Base-by-base conservation (phyloP, 2,797 vertebrate species). In the Crenichthys baileyi region DNA sequence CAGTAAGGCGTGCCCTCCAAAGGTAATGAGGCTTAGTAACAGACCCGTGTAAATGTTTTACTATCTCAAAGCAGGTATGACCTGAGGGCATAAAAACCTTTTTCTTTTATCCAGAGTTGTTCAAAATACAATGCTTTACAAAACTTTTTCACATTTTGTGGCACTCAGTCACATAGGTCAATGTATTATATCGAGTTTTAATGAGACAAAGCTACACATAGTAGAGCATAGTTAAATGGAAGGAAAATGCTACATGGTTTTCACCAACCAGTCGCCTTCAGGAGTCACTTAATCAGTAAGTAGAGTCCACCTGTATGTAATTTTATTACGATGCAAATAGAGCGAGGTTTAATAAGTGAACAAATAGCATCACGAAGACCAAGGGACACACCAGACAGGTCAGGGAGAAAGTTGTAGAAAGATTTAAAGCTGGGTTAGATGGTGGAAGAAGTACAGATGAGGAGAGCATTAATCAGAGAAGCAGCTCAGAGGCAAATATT, bases 41-140 rank as follows among this genome's bases (percentile, higher is more conserved):
- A 70, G 50, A 68, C 13, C 73, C 1, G 61, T 74, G 91, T 93
- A 86, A 93, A 93, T 94, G 86, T 93, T 94, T 93, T 58, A 92
- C 85, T 51, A 68, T 56, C 77, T 85, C 20, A 5, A 65, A 55
- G 50, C 6, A 26, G 72, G 51, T 61, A 73, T 46, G 58, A 86
- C 87, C 89, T 79, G 82, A 58, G 77, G 86, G 22, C 48, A 31
- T 51, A 72, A 36, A 67, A 7, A 74, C 58, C 2, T 46, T 56
- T 75, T 72, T 41, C 8, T 72, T 79, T 44, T 51, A 24, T 76
- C 6, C 20, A 55, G 53, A 24, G 12, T 44, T 53, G 51, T 6
- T 68, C 39, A 68, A 68, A 68, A 44, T 68, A 68, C 20, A n/a
- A 22, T 44, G 9, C 9, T 20, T 39, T 24, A 8, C 20, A 24